Percentiles rank a stretch among this genome's conserved stretches.
Conservation (phyloP, 2,113 vertebrate species). For the Tetrax tetrax region DNA sequence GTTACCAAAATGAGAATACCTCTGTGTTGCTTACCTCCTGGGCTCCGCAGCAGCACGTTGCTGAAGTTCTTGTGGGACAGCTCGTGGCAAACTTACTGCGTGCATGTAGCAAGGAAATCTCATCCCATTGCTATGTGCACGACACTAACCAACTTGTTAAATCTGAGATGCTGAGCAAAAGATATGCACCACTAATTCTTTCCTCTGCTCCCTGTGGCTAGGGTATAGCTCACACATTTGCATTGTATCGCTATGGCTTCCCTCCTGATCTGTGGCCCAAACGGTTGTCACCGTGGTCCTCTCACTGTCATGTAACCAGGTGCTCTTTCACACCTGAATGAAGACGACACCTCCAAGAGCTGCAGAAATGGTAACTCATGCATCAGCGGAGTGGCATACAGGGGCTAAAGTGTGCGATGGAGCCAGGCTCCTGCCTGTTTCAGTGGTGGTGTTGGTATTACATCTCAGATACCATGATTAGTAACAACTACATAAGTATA, state of each 20-base stretch:
- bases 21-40: neutral
- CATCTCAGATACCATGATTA: neutral
- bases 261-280: neutral
- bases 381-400: neutral
- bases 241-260: neutral
- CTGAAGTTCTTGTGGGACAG: neutral
- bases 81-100: neutral
- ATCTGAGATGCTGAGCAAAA: neutral
- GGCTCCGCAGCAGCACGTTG: neutral
- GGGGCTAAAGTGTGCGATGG: neutral
- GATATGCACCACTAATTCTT: neutral
- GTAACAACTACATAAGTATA: neutral
- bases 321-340: neutral
- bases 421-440: neutral
- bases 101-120: neutral
- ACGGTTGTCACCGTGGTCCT: neutral
- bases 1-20: neutral
- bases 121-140: neutral
- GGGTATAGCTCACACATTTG: neutral
- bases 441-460: neutral
- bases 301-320: neutral
- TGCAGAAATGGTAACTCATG: neutral
- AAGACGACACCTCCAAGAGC: neutral
- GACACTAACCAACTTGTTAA: neutral
- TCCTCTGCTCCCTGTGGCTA: neutral